Conservation (phyloP, 2,797 vertebrate species). For the Sebastes reedi region DNA sequence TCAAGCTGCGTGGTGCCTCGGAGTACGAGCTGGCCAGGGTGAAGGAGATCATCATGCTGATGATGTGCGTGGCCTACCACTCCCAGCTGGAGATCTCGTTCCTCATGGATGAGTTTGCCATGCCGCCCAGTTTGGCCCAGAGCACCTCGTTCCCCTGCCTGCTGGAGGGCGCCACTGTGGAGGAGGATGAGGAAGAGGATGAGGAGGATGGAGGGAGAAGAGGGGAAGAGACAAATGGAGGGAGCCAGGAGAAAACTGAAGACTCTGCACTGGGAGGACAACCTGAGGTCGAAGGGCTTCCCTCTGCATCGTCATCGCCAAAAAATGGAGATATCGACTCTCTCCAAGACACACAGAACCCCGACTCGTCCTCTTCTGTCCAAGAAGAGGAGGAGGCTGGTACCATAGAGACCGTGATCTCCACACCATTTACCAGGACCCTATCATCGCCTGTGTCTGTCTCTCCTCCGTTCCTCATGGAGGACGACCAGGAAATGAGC, state of each 20-base stretch:
- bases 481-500: conserved; percentile 53
- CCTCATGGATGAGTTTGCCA: conserved; percentile 99
- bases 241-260: conserved; percentile 12
- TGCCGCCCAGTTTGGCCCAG: conserved; percentile 91
- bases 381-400: conserved; percentile 41
- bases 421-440: conserved; percentile 66
- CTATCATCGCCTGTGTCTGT: conserved; percentile 59
- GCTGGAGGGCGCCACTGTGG: conserved; percentile 80
- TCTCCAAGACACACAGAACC: conserved; percentile 27
- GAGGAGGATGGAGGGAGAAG: conserved; percentile 30
- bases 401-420: conserved; percentile 54
- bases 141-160: conserved; percentile 90
- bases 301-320: conserved; percentile 62
- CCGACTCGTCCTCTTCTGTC: conserved; percentile 10
- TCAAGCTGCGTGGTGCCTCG: conserved; percentile 93
- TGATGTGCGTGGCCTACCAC: conserved; percentile 98
- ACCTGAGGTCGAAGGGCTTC: conserved; percentile 71
- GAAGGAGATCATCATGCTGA: conserved; percentile 96
- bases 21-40: conserved; percentile 95
- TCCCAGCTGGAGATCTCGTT: conserved; percentile 99
- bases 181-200: conserved; percentile 56
- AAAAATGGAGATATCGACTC: conserved; percentile 57
- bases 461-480: conserved; percentile 80
- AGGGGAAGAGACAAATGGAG: conserved; percentile 2
- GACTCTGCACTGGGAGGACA: conserved; percentile 63